phyloP scores from a whole-genome alignment of 2,113 vertebrate species.

The Numenius arquata region DNA sequence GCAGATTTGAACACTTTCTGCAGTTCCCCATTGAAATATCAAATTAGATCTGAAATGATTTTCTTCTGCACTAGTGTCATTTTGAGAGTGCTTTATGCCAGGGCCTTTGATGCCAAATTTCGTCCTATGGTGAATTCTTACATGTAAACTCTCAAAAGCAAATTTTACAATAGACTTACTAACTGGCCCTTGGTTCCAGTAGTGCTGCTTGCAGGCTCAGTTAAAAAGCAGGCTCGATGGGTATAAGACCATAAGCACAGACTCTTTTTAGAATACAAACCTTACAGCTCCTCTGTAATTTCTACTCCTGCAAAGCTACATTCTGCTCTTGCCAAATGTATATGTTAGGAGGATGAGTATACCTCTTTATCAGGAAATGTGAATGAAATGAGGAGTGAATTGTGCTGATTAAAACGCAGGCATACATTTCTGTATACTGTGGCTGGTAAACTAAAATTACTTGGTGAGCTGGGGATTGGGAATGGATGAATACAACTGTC shows the following conservation, averaged over 20 bases:
- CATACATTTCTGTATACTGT: not conserved
- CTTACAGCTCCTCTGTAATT: not conserved
- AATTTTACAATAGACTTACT: conserved; percentile 30
- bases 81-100: not conserved
- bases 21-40: not conserved
- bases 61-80: not conserved
- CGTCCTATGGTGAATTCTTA: conserved; percentile 14
- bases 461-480: not conserved
- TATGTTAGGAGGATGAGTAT: not conserved
- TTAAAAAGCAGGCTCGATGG: not conserved
- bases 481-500: not conserved
- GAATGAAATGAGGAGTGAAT: not conserved
- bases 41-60: conserved; percentile 19
- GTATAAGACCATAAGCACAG: not conserved
- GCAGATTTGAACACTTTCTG: not conserved
- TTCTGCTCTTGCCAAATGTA: not conserved
- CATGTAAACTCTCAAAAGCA: conserved; percentile 29
- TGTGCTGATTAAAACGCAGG: not conserved
- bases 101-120: conserved; percentile 11
- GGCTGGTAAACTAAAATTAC: not conserved
- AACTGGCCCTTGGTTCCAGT: conserved; percentile 12
- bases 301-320: not conserved
- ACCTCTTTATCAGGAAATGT: not conserved
- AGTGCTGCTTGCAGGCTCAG: not conserved
- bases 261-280: not conserved